Percentiles rank a stretch among this genome's conserved stretches.
Evolutionary conservation across 2,888 invertebrate species (phyloP).

Genomic region (Phymatocera aterrima): DNA sequence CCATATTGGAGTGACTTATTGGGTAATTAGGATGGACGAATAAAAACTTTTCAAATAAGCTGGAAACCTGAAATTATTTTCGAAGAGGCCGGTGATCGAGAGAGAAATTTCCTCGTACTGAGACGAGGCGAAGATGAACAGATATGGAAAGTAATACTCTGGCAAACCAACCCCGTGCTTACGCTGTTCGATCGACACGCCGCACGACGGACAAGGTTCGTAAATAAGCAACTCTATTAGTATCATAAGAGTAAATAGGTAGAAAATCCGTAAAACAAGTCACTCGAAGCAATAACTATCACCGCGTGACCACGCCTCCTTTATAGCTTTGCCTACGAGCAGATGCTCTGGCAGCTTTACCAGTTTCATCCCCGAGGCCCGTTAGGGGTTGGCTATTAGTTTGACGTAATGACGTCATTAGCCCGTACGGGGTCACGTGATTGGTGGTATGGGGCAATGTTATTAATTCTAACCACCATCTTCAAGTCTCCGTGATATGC

Average conservation of each 20-base stretch:
- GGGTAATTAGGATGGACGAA: slow-evolving; percentile 39
- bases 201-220: background rate
- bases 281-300: slow-evolving; percentile 21
- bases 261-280: slow-evolving; percentile 28
- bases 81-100: background rate
- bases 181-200: background rate
- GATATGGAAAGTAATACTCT: background rate
- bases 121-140: background rate
- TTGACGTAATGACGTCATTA: slow-evolving; percentile 70
- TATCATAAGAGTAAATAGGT: too few relatives aligned
- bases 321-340: slow-evolving; percentile 22
- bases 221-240: background rate
- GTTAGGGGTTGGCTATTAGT: slow-evolving; percentile 66
- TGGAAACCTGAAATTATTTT: slow-evolving; percentile 38
- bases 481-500: slow-evolving; percentile 59
- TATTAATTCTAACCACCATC: slow-evolving; percentile 64
- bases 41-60: slow-evolving; percentile 33
- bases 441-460: slow-evolving; percentile 60
- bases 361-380: slow-evolving; percentile 59
- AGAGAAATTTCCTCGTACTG: background rate
- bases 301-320: slow-evolving; percentile 6
- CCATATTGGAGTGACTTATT: slow-evolving; percentile 32
- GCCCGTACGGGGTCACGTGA: slow-evolving; percentile 63
- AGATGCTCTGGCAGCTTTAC: slow-evolving; percentile 44
- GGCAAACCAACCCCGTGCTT: background rate